phyloP scores from a whole-genome alignment of 2,113 vertebrate genomes.

The Salvelinus fontinalis region DNA sequence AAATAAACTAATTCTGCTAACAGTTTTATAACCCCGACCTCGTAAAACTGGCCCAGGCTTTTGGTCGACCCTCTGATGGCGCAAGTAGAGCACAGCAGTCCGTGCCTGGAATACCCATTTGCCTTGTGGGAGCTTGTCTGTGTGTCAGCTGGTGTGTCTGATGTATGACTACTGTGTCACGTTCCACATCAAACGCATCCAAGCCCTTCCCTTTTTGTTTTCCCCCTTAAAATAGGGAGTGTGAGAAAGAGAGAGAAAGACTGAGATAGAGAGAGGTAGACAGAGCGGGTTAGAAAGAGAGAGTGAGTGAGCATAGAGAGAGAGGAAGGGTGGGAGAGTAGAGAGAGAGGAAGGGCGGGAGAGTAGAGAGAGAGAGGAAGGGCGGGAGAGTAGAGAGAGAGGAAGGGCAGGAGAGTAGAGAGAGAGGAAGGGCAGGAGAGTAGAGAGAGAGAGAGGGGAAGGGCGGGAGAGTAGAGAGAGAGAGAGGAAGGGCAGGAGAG shows the following conservation, averaged over 20 bases:
- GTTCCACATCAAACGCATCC: constrained; percentile 82
- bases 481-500: too few relatives aligned
- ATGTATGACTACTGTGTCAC: constrained; percentile 85
- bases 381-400: not conserved
- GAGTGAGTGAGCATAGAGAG: constrained; percentile 53
- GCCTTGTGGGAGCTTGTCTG: constrained; percentile 78
- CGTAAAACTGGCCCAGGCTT: constrained; percentile 73
- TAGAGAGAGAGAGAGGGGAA: too few relatives aligned
- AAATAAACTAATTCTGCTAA: constrained; percentile 74
- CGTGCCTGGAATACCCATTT: constrained; percentile 93
- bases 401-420: too few relatives aligned
- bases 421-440: too few relatives aligned
- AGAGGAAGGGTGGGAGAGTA: constrained; percentile 60
- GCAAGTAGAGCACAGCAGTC: constrained; percentile 72
- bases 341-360: constrained; percentile 23
- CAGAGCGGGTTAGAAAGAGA: constrained; percentile 5
- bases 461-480: too few relatives aligned
- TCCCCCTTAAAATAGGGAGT: constrained; percentile 80
- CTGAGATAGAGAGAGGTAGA: constrained; percentile 62
- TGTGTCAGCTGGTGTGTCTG: constrained; percentile 57
- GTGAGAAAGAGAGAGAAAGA: constrained; percentile 20
- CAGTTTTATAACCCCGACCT: constrained; percentile 76
- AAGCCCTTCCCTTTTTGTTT: constrained; percentile 77
- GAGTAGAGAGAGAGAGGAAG: constrained; percentile 53
- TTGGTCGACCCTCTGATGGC: constrained; percentile 85